Percentiles rank a stretch among this genome's conserved stretches.
Conservation (phyloP, 2,888 invertebrate genomes). For the Pyrochroa serraticornis region DNA sequence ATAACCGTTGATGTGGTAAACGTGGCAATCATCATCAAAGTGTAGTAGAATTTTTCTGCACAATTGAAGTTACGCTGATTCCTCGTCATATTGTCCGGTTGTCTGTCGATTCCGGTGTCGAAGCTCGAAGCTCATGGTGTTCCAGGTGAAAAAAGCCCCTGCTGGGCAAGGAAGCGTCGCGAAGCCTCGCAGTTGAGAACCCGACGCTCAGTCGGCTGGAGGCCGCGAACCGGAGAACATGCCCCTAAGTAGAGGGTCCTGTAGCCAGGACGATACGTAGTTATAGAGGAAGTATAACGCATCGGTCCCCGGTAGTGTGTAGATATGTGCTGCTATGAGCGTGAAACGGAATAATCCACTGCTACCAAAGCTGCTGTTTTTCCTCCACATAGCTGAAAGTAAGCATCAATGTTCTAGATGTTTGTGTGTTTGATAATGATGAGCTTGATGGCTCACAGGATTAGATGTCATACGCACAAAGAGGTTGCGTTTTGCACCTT, state of each 20-base stretch:
- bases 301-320: background rate
- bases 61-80: no score
- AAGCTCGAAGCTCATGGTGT: no score
- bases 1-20: no score
- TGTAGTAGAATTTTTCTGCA: no score
- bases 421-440: background rate
- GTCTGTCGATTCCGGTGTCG: no score
- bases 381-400: slow-evolving; percentile 4
- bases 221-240: slow-evolving; percentile 22
- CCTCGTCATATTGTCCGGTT: no score
- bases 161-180: background rate
- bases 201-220: slow-evolving; percentile 17
- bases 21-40: no score
- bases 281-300: background rate
- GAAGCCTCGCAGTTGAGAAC: background rate
- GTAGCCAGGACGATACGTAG: slow-evolving; percentile 16
- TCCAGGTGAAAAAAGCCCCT: background rate
- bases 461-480: background rate
- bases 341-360: slow-evolving; percentile 1
- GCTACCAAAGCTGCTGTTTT: background rate
- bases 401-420: background rate
- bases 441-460: background rate
- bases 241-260: slow-evolving; percentile 12
- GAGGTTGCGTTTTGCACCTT: background rate
- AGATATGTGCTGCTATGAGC: slow-evolving; percentile 7